phyloP scores from a whole-genome alignment of 2,888 invertebrate species.

The Acanthosepion lycidas region DNA sequence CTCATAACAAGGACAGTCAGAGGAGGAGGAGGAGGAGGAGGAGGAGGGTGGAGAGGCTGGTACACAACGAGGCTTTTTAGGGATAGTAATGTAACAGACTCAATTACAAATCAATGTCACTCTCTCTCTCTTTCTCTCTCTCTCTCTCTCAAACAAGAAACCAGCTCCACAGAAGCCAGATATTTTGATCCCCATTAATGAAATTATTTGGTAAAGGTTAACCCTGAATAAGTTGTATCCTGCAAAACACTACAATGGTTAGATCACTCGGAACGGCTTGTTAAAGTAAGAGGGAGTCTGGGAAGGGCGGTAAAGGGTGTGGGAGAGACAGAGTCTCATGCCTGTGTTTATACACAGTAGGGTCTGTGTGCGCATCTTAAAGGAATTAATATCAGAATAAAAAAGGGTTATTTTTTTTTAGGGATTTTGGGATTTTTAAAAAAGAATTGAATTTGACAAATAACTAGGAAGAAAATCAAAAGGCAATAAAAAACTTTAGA shows the following conservation, averaged over 20 bases:
- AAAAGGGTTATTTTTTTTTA: not conserved
- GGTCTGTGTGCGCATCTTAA: not conserved
- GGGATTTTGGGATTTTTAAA: not conserved
- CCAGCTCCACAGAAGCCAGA: not conserved
- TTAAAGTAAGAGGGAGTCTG: not conserved
- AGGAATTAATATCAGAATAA: not conserved
- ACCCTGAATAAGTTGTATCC: not conserved
- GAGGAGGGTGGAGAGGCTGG: not conserved
- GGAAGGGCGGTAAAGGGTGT: not conserved
- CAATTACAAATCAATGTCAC: not conserved
- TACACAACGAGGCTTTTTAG: not conserved
- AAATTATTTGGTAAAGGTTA: not conserved
- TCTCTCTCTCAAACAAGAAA: not conserved
- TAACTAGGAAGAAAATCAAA: not conserved
- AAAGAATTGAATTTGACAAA: not conserved
- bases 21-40: not conserved
- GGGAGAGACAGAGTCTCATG: not conserved
- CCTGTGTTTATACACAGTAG: not conserved
- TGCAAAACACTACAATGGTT: not conserved
- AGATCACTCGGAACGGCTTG: not conserved
- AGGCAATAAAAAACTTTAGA: not conserved
- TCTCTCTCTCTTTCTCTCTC: too few relatives aligned
- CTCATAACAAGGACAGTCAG: not conserved
- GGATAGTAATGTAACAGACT: not conserved
- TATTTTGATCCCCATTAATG: too few relatives aligned